Base-by-base conservation (phyloP, 1,140 invertebrate genomes). In the Danaus melanippus region DNA sequence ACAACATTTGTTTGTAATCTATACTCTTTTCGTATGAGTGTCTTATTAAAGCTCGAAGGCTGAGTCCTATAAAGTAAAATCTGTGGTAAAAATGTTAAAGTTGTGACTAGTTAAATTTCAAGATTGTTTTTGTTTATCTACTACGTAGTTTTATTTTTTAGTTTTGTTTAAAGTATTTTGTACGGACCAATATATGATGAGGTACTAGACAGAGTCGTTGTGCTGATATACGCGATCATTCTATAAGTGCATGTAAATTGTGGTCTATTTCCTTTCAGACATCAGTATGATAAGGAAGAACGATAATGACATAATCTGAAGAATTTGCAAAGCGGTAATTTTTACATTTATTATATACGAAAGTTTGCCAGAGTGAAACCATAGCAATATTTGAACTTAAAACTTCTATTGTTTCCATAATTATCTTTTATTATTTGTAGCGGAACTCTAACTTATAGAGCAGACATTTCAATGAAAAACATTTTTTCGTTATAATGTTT, bases 291-390 rank as follows among this genome's bases (percentile, higher is more conserved):
- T 80, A 83, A 80, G 77, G 58, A 67, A 61, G 62, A 74, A 76
- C 58, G 77, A 80, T 81, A 81, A 79, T 74, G 69, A 77, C 74
- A 67, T 81, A 84, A 79, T 76, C 73, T 73, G 64, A 73, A 71
- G 67, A 61, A 71, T 70, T 79, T 53, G 43, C 41, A 49, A 56
- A 56, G 45, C 53, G 50, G 61, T 63, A 56, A 63, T 32, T 32
- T 32, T 32, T 32, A 32, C 21, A 32, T 32, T 32, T 32, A 32
- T 32, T 32, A 32, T 32, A 32, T 1, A 32, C 6, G 21, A 32
- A 32, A 32, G 21, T 32, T 32, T 32, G 6, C 21, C 21, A 32
- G 2, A 32, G 21, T 32, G 21, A 32, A 32, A 32, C 21, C 21
- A 32, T 32, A 32, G 21, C 21, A 32, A 32, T 32, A 3, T 32